phyloP scores from a whole-genome alignment of 2,888 invertebrate species.

The Invenusta paracnida region DNA sequence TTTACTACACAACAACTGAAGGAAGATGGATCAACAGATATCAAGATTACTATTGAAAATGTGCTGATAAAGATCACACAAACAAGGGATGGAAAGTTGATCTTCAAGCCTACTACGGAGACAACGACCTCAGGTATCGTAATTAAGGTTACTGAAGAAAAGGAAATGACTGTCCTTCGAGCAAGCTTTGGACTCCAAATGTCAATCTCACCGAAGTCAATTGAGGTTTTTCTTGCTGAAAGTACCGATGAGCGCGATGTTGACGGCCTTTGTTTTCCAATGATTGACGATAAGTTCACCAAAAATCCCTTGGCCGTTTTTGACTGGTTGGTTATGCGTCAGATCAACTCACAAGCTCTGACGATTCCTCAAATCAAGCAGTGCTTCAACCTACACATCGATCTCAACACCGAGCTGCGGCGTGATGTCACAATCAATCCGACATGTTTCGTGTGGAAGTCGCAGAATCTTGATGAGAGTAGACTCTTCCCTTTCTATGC shows the following conservation, averaged over 20 bases:
- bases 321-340: conserved; percentile 1
- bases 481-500: neutral
- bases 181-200: neutral
- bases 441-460: neutral
- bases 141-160: neutral
- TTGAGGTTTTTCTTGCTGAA: neutral
- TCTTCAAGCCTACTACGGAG: neutral
- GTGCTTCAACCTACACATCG: neutral
- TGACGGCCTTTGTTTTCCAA: neutral
- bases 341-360: neutral
- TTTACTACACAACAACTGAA: neutral
- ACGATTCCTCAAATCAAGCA: neutral
- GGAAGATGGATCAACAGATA: neutral
- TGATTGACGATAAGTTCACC: neutral
- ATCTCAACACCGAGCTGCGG: neutral
- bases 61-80: neutral
- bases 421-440: neutral
- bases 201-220: neutral
- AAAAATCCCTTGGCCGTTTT: neutral
- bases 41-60: neutral
- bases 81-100: neutral
- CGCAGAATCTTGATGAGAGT: neutral
- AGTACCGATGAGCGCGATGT: neutral
- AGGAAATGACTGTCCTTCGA: neutral
- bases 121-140: neutral